Evolutionary conservation across 92 coral and sea anemone genomes (phyloP).

Genomic region (Phymanthus crucifer): DNA sequence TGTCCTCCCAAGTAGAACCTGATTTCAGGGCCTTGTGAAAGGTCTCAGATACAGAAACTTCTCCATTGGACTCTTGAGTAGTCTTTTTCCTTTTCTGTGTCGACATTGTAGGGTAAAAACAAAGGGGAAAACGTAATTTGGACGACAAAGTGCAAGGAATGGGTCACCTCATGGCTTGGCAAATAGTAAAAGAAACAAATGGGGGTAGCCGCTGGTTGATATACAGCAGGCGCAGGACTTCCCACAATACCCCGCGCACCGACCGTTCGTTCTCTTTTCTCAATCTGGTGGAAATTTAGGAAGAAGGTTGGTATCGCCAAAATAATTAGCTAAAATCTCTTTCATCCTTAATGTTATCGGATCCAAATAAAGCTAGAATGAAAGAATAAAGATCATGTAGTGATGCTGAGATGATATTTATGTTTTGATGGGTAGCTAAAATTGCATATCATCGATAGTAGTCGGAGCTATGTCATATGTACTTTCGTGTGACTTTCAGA

Average conservation of each 20-base stretch:
- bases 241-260: constrained; percentile 67
- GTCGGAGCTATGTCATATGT: background rate
- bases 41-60: constrained; percentile 82
- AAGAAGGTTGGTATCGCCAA: constrained; percentile 64
- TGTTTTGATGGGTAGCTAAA: background rate
- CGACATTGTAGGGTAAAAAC: constrained; percentile 59
- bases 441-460: background rate
- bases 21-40: constrained; percentile 85
- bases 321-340: constrained; percentile 44
- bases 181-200: background rate
- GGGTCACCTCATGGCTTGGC: constrained; percentile 10
- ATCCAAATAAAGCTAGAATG: background rate
- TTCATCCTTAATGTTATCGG: constrained; percentile 31
- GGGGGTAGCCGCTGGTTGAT: constrained; percentile 49
- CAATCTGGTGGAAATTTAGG: constrained; percentile 63
- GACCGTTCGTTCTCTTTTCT: constrained; percentile 76
- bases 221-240: constrained; percentile 28
- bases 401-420: constrained; percentile 19
- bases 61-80: constrained; percentile 62
- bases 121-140: constrained; percentile 16
- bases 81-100: constrained; percentile 77
- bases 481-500: constrained; percentile 28
- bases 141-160: background rate
- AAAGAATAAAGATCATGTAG: background rate
- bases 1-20: constrained; percentile 95